Conservation (phyloP, 2,113 vertebrate species). For the Syrrhaptes paradoxus region DNA sequence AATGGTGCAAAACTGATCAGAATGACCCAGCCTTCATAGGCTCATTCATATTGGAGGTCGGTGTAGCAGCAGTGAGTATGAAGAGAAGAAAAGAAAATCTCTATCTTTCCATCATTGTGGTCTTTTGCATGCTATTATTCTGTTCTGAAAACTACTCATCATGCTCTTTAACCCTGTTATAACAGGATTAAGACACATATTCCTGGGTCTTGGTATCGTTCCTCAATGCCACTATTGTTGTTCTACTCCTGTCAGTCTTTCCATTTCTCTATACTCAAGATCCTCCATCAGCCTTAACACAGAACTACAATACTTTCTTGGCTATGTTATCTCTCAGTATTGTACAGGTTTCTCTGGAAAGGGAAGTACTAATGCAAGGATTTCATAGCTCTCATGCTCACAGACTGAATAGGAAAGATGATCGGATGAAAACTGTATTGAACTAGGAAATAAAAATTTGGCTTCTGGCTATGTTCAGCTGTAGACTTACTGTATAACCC, state of each 20-base stretch:
- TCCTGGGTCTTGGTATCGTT: neutral
- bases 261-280: neutral
- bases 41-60: neutral
- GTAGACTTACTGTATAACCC: neutral
- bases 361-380: neutral
- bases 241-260: neutral
- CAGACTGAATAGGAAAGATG: neutral
- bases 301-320: neutral
- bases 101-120: neutral
- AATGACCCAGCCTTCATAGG: neutral
- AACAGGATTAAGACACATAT: neutral
- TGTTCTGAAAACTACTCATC: neutral
- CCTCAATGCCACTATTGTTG: neutral
- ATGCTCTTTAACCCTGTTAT: neutral
- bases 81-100: neutral
- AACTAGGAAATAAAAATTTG: neutral
- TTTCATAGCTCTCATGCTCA: neutral
- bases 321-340: neutral
- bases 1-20: neutral
- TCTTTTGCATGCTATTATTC: neutral
- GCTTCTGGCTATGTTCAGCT: neutral
- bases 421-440: neutral
- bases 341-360: neutral
- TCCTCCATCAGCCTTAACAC: neutral
- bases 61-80: neutral